Conservation (phyloP, 1,140 invertebrate genomes). For the Pogonomyrmex barbatus region DNA sequence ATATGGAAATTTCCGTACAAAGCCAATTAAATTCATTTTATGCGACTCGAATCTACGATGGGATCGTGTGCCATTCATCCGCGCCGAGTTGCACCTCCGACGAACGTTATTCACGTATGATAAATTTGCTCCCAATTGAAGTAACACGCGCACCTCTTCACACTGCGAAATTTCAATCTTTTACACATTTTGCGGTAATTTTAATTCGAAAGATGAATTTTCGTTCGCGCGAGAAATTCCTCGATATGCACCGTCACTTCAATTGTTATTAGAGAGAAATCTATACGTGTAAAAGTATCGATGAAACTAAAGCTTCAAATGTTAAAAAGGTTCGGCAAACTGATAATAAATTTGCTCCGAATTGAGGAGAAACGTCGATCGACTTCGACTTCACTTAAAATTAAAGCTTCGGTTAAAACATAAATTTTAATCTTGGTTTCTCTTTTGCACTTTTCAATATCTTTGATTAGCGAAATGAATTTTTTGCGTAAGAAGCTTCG, state of each 20-base stretch:
- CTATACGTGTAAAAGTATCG: too few relatives aligned
- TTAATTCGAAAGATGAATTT: slow-evolving; percentile 17
- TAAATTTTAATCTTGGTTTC: too few relatives aligned
- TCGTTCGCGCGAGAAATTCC: not conserved
- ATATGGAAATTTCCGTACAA: slow-evolving; percentile 41
- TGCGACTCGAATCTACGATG: slow-evolving; percentile 12
- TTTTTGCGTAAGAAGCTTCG: not conserved
- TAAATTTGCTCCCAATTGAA: slow-evolving; percentile 3
- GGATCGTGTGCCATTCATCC: not conserved
- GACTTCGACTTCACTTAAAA: too few relatives aligned
- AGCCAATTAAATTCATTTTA: slow-evolving; percentile 60
- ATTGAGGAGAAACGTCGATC: too few relatives aligned
- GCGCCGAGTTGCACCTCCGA: not conserved
- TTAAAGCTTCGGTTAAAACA: too few relatives aligned
- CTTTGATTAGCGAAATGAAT: not conserved
- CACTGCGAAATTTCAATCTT: not conserved
- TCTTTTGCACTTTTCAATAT: too few relatives aligned
- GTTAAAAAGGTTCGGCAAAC: too few relatives aligned
- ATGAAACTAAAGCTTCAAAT: too few relatives aligned
- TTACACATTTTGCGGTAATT: not conserved
- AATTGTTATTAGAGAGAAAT: too few relatives aligned
- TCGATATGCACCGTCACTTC: not conserved
- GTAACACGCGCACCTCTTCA: not conserved
- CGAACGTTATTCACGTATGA: slow-evolving; percentile 27
- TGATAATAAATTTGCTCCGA: too few relatives aligned